phyloP scores from a whole-genome alignment of 2,888 invertebrate species.

The Caenorhabditis sp. region DNA sequence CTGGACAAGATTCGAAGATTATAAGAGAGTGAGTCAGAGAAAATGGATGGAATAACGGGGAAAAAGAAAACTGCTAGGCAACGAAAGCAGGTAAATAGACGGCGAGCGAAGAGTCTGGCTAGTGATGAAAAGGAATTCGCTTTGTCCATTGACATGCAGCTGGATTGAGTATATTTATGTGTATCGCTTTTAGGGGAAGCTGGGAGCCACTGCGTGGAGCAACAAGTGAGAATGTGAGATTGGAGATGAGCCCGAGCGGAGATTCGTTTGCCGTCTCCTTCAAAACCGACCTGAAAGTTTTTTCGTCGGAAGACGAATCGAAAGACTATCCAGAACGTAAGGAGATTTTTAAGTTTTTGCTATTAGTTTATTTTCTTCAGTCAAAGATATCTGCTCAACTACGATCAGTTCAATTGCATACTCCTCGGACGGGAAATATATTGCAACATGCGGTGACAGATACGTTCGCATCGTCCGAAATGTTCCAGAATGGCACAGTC shows the following conservation, averaged over 20 bases:
- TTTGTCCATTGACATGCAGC: not conserved
- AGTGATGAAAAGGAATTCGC: not conserved
- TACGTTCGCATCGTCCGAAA: conserved; percentile 90
- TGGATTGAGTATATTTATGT: not conserved
- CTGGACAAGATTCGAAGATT: conserved; percentile 70
- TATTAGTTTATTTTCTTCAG: too few relatives aligned
- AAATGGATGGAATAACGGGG: not conserved
- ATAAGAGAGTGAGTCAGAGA: conserved; percentile 49
- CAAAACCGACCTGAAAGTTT: conserved; percentile 88
- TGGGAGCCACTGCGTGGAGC: conserved; percentile 84
- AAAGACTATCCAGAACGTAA: conserved; percentile 86
- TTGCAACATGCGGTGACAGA: conserved; percentile 71
- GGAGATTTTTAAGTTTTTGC: too few relatives aligned
- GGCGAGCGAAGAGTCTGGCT: not conserved
- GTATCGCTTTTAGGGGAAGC: conserved; percentile 85
- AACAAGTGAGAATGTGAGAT: conserved; percentile 52
- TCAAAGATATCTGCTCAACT: conserved; percentile 87
- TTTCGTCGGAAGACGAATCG: conserved; percentile 80
- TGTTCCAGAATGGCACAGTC: conserved; percentile 85
- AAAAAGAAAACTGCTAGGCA: conserved; percentile 35
- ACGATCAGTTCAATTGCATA: conserved; percentile 88
- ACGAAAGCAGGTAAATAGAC: conserved; percentile 12
- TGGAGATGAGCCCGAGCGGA: conserved; percentile 89
- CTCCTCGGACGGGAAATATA: conserved; percentile 89
- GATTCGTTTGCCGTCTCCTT: conserved; percentile 87